A percentile compares a stretch with the other conserved stretches of the same genome.
Evolutionary conservation across 2,888 invertebrate species (phyloP).

Genomic region (Dimorphilus gyrociliatus): DNA sequence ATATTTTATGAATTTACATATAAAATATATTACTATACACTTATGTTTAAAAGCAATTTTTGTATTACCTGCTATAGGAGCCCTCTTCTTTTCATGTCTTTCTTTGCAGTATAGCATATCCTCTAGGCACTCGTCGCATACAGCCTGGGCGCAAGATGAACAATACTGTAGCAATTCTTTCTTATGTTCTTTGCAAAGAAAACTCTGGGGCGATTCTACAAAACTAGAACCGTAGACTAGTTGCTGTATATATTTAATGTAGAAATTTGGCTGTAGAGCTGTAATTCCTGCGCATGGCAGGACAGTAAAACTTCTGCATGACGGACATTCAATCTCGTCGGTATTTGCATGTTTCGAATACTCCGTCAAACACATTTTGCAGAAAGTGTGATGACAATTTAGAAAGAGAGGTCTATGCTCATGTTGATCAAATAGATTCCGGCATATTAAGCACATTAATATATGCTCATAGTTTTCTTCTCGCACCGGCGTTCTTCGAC

Average conservation of each 20-base stretch:
- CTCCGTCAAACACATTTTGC: slow-evolving; percentile 30
- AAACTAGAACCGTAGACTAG: slow-evolving; percentile 10
- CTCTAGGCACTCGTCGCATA: slow-evolving; percentile 9
- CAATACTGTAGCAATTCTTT: slow-evolving; percentile 4
- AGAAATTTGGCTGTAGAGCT: slow-evolving; percentile 15
- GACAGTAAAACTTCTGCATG: slow-evolving; percentile 13
- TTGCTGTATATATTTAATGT: slow-evolving; percentile 15
- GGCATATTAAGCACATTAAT: slow-evolving; percentile 29
- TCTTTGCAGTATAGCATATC: neutral
- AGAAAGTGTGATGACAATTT: slow-evolving; percentile 36
- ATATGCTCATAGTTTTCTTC: slow-evolving; percentile 14
- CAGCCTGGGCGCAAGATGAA: slow-evolving; percentile 4
- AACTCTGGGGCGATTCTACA: slow-evolving; percentile 2
- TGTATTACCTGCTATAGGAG: slow-evolving; percentile 1
- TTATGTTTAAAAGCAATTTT: slow-evolving; percentile 3
- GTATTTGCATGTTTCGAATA: slow-evolving; percentile 12
- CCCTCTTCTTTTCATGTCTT: slow-evolving; percentile 1
- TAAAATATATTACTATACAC: no score
- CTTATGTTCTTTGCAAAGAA: neutral
- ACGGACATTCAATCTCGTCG: slow-evolving; percentile 16
- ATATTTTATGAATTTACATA: no score
- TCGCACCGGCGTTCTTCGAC: no score
- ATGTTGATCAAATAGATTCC: slow-evolving; percentile 29
- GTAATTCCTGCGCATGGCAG: slow-evolving; percentile 14
- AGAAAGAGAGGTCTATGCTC: slow-evolving; percentile 34